phyloP scores from a whole-genome alignment of 2,888 invertebrate genomes.

The Thyatira batis region DNA sequence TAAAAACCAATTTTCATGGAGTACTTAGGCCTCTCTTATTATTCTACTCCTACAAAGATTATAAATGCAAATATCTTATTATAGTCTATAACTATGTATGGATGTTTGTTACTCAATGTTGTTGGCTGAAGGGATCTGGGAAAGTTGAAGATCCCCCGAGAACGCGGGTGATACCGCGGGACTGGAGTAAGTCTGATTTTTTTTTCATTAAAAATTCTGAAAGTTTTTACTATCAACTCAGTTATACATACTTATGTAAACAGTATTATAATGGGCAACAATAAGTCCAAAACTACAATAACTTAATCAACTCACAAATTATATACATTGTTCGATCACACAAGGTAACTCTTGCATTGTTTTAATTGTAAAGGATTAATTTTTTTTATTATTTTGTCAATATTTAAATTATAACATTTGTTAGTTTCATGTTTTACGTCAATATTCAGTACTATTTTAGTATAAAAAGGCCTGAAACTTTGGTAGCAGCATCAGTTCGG shows the following conservation, averaged over 20 bases:
- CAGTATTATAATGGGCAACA: neutral
- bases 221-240: neutral
- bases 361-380: constrained; percentile 39
- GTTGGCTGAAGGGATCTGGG: too few species aligned
- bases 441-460: constrained; percentile 26
- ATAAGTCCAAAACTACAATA: constrained; percentile 32
- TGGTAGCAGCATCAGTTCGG: constrained; percentile 63
- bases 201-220: neutral
- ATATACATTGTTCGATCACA: constrained; percentile 53
- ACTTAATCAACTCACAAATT: constrained; percentile 53
- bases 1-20: too few species aligned
- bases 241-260: neutral
- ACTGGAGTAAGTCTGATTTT: too few species aligned
- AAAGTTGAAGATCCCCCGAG: too few species aligned
- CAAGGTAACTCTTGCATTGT: constrained; percentile 45
- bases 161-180: too few species aligned
- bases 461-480: constrained; percentile 57
- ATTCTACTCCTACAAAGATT: too few species aligned
- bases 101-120: too few species aligned
- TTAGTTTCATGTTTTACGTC: constrained; percentile 35
- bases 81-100: too few species aligned
- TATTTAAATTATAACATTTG: constrained; percentile 42
- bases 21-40: too few species aligned
- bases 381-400: constrained; percentile 42
- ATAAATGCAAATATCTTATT: too few species aligned